These are phyloP conservation scores for Chelonus formosanus DNA, from an alignment of 2,888 invertebrate species.

Conservation along the genomic window DNA sequence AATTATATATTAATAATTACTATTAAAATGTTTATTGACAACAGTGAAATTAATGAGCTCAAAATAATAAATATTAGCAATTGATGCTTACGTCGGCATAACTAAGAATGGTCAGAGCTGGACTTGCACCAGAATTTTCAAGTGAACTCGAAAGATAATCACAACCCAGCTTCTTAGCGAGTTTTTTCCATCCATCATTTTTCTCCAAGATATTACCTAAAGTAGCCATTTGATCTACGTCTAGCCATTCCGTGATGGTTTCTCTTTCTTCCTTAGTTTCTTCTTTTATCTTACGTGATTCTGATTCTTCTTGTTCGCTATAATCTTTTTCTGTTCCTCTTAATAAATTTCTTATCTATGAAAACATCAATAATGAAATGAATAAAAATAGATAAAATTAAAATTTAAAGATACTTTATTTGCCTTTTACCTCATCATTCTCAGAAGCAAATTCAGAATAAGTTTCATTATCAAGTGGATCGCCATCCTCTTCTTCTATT, in stretches of 20 bases:
- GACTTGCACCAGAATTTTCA: conserved; percentile 64
- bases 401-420: conserved; percentile 22
- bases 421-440: conserved; percentile 53
- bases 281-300: conserved; percentile 39
- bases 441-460: conserved; percentile 64
- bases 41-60: too few species aligned
- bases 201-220: conserved; percentile 69
- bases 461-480: conserved; percentile 53
- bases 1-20: too few species aligned
- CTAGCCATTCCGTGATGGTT: conserved; percentile 49
- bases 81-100: conserved; percentile 60
- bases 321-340: conserved; percentile 27
- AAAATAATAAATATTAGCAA: background rate
- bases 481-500: conserved; percentile 53
- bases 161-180: conserved; percentile 69
- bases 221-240: conserved; percentile 62
- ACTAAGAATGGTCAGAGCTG: conserved; percentile 69
- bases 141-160: conserved; percentile 67
- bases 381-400: conserved; percentile 8
- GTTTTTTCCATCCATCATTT: conserved; percentile 69
- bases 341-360: conserved; percentile 49
- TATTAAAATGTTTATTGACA: too few species aligned
- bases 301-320: conserved; percentile 29
- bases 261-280: conserved; percentile 48
- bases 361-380: background rate